A percentile compares a stretch with the other conserved stretches of the same genome.
These are phyloP conservation scores for Athetis lepigone DNA, from an alignment of 2,888 invertebrate genomes.

Conservation along the genomic window DNA sequence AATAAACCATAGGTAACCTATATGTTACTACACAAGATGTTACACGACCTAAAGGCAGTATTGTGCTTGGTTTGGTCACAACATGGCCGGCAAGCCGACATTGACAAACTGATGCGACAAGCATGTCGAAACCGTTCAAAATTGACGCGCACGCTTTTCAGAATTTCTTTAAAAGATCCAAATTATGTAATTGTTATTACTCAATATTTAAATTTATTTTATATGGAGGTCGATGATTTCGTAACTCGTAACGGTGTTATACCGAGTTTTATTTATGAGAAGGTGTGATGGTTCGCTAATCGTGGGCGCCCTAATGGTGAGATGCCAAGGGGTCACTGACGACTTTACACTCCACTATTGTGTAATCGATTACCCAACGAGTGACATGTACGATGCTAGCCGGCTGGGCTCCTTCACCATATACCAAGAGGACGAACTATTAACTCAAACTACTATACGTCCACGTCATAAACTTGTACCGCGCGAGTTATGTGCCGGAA, in stretches of 20 bases:
- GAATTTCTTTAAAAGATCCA: conserved; percentile 56
- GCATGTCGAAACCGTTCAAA: conserved; percentile 65
- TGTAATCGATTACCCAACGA: conserved; percentile 70
- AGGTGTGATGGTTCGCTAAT: conserved; percentile 55
- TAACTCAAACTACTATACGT: conserved; percentile 39
- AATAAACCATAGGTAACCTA: conserved; percentile 10
- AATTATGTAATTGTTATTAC: conserved; percentile 58
- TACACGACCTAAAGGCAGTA: conserved; percentile 23
- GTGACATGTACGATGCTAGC: conserved; percentile 34
- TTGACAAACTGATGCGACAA: conserved; percentile 65
- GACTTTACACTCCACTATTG: conserved; percentile 65
- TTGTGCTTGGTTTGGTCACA: conserved; percentile 40
- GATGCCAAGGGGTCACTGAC: conserved; percentile 73
- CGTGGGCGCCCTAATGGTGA: conserved; percentile 66
- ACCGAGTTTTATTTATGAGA: conserved; percentile 41
- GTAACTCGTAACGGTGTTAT: conserved; percentile 42
- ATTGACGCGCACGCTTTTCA: conserved; percentile 68
- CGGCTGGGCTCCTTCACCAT: conserved; percentile 29
- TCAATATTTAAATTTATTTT: conserved; percentile 48
- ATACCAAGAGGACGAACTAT: conserved; percentile 18
- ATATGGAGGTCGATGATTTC: conserved; percentile 43
- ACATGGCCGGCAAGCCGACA: conserved; percentile 53
- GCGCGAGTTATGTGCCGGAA: conserved; percentile 15
- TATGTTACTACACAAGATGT: conserved; percentile 32
- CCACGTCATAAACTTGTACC: conserved; percentile 36